These are phyloP conservation scores for Oscheius sp. DNA, from an alignment of 2,888 invertebrate genomes.

Conservation along the genomic window DNA sequence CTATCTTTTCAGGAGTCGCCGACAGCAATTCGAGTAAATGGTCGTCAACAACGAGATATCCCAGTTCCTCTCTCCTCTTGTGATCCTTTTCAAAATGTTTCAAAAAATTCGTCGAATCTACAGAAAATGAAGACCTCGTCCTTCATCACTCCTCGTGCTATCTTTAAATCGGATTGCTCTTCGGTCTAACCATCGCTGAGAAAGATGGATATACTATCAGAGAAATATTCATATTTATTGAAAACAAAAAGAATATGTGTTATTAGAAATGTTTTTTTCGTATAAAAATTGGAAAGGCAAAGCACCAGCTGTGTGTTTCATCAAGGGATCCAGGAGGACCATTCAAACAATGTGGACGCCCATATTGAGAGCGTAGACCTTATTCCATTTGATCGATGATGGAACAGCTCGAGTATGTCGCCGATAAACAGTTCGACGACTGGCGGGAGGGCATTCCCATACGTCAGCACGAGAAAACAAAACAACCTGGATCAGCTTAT, in stretches of 20 bases:
- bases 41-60: too few species aligned
- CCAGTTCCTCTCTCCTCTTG: too few species aligned
- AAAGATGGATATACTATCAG: too few species aligned
- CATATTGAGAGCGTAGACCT: slow-evolving; percentile 55
- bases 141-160: too few species aligned
- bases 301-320: slow-evolving; percentile 8
- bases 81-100: too few species aligned
- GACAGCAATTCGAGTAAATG: background rate
- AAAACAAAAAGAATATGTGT: background rate
- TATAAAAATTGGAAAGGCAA: slow-evolving; percentile 1
- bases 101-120: too few species aligned
- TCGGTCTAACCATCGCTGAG: too few species aligned
- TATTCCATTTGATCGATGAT: slow-evolving; percentile 63
- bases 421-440: slow-evolving; percentile 58
- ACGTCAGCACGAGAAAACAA: slow-evolving; percentile 50
- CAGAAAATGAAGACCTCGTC: too few species aligned
- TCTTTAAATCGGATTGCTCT: too few species aligned
- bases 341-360: slow-evolving; percentile 51
- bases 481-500: slow-evolving; percentile 50
- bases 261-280: slow-evolving; percentile 9
- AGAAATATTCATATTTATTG: background rate
- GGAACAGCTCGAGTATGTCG: slow-evolving; percentile 67
- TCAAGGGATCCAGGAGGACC: background rate
- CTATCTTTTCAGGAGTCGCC: background rate
- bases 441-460: slow-evolving; percentile 52